Evolutionary conservation across 2,113 vertebrate genomes (phyloP).

Genomic region (Anolis carolinensis): DNA sequence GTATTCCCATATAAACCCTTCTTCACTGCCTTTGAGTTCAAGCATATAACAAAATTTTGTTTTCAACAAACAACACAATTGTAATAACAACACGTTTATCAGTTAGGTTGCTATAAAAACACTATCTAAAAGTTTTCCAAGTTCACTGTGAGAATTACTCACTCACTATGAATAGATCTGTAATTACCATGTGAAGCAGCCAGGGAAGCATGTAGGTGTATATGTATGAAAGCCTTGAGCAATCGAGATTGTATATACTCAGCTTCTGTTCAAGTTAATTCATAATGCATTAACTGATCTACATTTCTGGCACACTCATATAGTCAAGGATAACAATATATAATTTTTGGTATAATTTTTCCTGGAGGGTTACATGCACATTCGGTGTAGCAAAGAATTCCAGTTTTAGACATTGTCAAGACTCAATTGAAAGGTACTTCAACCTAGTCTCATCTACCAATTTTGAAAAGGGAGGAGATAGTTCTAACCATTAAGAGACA

Average conservation of each 20-base stretch:
- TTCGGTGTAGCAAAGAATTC: neutral
- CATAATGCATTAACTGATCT: neutral
- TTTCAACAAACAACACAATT: neutral
- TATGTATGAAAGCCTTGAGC: neutral
- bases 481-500: neutral
- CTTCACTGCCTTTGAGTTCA: too few relatives aligned
- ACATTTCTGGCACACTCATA: neutral
- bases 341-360: rapidly evolving
- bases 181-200: conserved; percentile 29
- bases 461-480: rapidly evolving
- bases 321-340: neutral
- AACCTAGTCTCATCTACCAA: neutral
- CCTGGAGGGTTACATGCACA: neutral
- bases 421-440: neutral
- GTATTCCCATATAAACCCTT: too few relatives aligned
- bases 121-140: conserved; percentile 38
- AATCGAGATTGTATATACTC: conserved; percentile 9
- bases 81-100: conserved; percentile 25
- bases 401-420: neutral
- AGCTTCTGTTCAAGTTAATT: conserved; percentile 16
- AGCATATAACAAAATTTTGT: too few relatives aligned
- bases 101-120: conserved; percentile 4
- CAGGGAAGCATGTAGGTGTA: neutral
- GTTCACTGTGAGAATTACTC: conserved; percentile 46
- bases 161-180: conserved; percentile 28